Percentiles rank a stretch among this genome's conserved stretches.
phyloP scores from a whole-genome alignment of 2,113 vertebrate species.

The Coptodon rendalli region DNA sequence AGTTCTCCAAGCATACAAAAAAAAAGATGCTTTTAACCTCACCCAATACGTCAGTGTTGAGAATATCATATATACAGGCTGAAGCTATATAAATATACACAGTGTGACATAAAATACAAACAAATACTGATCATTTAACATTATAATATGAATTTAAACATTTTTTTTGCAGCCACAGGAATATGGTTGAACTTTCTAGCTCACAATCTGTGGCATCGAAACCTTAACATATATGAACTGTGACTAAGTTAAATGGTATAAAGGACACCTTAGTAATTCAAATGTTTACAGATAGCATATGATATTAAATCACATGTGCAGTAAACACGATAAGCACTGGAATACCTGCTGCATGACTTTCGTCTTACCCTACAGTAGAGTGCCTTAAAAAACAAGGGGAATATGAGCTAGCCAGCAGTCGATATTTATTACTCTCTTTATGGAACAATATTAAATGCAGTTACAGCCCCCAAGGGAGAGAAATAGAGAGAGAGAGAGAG shows the following conservation, averaged over 20 bases:
- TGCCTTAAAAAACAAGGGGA: conserved; percentile 49
- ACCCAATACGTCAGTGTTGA: not conserved
- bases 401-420: conserved; percentile 66
- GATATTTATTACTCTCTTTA: conserved; percentile 72
- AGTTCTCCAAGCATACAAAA: not conserved
- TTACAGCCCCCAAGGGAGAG: conserved; percentile 58
- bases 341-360: conserved; percentile 54
- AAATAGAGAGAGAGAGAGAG: not conserved
- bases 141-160: not conserved
- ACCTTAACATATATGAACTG: not conserved
- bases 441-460: conserved; percentile 68
- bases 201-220: not conserved
- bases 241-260: not conserved
- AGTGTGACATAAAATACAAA: not conserved
- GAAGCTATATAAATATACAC: not conserved
- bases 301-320: not conserved
- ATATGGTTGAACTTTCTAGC: not conserved
- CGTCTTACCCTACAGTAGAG: conserved; percentile 30
- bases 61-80: not conserved
- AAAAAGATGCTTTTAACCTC: not conserved
- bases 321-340: not conserved
- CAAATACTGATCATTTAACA: not conserved
- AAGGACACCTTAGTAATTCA: not conserved
- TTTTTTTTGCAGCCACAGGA: not conserved
- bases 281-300: not conserved